Conservation (phyloP, 2,888 invertebrate species). For the Drosophila nr. perissopoda region DNA sequence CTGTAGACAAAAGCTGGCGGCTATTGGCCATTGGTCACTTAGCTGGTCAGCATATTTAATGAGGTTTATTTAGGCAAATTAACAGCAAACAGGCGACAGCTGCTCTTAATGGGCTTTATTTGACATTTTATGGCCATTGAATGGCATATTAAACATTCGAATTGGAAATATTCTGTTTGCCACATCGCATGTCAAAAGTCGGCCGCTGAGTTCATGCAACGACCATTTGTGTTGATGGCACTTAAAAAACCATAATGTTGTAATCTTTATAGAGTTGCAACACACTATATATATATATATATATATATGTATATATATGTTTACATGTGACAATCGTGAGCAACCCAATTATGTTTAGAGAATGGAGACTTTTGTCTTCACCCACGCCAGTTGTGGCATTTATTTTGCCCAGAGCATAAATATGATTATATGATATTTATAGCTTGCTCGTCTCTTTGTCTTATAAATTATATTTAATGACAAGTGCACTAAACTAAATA, state of each 20-base stretch:
- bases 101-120: constrained; percentile 67
- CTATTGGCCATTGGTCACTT: constrained; percentile 40
- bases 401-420: constrained; percentile 25
- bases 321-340: constrained; percentile 2
- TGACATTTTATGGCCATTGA: constrained; percentile 73
- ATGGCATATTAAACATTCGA: constrained; percentile 63
- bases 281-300: constrained; percentile 3
- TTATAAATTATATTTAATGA: constrained; percentile 78
- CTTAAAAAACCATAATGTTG: constrained; percentile 60
- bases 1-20: constrained; percentile 28
- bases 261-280: constrained; percentile 54
- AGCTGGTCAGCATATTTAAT: constrained; percentile 73
- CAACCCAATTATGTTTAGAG: constrained; percentile 34
- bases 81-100: constrained; percentile 41
- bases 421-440: constrained; percentile 59
- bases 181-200: constrained; percentile 62
- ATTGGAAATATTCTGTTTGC: constrained; percentile 32
- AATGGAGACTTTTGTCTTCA: constrained; percentile 27
- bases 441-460: constrained; percentile 25
- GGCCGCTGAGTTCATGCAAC: constrained; percentile 15
- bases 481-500: constrained; percentile 80
- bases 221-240: constrained; percentile 50
- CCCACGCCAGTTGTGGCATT: constrained; percentile 39
- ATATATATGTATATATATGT: neutral
- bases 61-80: constrained; percentile 73